phyloP scores from a whole-genome alignment of 2,113 vertebrate species.

The Petromus typicus region DNA sequence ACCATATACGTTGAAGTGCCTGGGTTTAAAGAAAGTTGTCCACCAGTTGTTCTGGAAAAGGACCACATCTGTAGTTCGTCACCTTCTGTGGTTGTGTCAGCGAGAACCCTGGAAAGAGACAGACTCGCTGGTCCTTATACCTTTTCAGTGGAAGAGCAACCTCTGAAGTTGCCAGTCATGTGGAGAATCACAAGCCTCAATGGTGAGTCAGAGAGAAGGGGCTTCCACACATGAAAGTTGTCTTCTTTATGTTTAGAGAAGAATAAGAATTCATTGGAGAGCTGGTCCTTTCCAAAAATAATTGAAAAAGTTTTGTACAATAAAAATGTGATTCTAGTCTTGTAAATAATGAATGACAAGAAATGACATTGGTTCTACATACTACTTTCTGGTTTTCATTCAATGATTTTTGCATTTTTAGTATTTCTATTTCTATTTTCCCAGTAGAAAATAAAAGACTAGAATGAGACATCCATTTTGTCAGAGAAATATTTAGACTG shows the following conservation, averaged over 20 bases:
- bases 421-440: slow-evolving; percentile 20
- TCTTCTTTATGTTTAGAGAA: neutral
- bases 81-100: slow-evolving; percentile 81
- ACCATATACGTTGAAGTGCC: slow-evolving; percentile 86
- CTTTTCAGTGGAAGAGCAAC: slow-evolving; percentile 80
- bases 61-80: slow-evolving; percentile 79
- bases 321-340: neutral
- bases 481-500: slow-evolving; percentile 29
- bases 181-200: slow-evolving; percentile 85
- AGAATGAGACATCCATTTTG: neutral
- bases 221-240: neutral
- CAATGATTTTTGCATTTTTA: neutral
- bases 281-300: neutral
- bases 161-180: slow-evolving; percentile 73
- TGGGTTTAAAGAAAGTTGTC: slow-evolving; percentile 88
- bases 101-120: slow-evolving; percentile 70
- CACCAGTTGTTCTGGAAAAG: slow-evolving; percentile 79
- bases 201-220: slow-evolving; percentile 79
- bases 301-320: neutral
- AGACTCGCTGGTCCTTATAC: slow-evolving; percentile 86
- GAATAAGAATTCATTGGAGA: neutral
- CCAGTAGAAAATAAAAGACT: neutral
- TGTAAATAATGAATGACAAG: neutral
- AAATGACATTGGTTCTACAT: neutral
- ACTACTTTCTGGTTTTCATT: neutral